These are phyloP conservation scores for Leptoteleia sp. DNA, from an alignment of 1,140 invertebrate species.

Conservation along the genomic window DNA sequence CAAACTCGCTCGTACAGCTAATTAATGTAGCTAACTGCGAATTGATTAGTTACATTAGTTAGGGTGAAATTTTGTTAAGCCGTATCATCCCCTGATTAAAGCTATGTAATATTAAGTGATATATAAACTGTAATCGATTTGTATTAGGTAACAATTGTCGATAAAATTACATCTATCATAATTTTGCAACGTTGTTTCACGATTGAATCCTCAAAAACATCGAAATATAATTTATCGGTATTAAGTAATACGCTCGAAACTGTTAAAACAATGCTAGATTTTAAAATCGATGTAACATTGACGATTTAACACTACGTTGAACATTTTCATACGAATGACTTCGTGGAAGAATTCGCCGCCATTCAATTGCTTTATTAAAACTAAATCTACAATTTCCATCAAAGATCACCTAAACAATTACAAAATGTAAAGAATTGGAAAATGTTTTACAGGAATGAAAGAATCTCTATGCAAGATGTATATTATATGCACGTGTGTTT, in stretches of 20 bases:
- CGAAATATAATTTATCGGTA: slow-evolving; percentile 55
- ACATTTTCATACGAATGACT: slow-evolving; percentile 67
- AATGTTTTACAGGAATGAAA: slow-evolving; percentile 66
- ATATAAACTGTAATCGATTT: slow-evolving; percentile 55
- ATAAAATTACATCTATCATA: slow-evolving; percentile 60
- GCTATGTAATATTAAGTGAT: slow-evolving; percentile 49
- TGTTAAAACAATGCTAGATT: slow-evolving; percentile 60
- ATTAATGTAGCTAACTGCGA: slow-evolving; percentile 26
- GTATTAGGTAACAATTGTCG: slow-evolving; percentile 48
- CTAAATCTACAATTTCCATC: slow-evolving; percentile 69
- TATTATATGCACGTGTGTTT: slow-evolving; percentile 55
- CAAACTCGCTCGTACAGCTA: slow-evolving; percentile 5
- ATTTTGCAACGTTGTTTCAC: slow-evolving; percentile 51
- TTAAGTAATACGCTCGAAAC: slow-evolving; percentile 53
- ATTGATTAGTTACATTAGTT: slow-evolving; percentile 26
- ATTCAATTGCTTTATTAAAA: slow-evolving; percentile 72
- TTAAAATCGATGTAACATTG: slow-evolving; percentile 62
- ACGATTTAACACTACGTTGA: slow-evolving; percentile 63
- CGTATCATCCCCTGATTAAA: slow-evolving; percentile 32
- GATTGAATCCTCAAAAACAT: slow-evolving; percentile 57
- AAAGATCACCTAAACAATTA: slow-evolving; percentile 68
- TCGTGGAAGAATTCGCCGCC: slow-evolving; percentile 77
- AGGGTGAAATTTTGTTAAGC: slow-evolving; percentile 1
- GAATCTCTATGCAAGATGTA: slow-evolving; percentile 67
- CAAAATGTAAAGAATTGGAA: slow-evolving; percentile 65